Evolutionary conservation across 2,113 vertebrate species (phyloP).

Genomic region (Taxidea taxus): DNA sequence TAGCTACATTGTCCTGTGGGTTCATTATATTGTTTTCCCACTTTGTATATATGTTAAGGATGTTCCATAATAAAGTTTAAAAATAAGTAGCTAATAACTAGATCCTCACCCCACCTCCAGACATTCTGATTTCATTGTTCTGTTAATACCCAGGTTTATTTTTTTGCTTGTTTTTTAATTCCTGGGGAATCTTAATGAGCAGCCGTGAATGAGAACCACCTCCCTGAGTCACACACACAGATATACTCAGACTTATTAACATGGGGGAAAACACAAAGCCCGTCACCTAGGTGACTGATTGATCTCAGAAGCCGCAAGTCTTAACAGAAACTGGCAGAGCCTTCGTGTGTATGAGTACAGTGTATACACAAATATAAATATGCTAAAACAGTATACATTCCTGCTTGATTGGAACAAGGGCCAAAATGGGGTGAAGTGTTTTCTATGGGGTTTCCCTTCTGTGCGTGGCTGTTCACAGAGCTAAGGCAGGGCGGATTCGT

Average conservation of each 20-base stretch:
- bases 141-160: neutral
- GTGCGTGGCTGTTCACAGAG: neutral
- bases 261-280: neutral
- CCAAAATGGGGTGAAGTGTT: accelerated
- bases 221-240: neutral
- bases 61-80: neutral
- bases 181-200: neutral
- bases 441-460: conserved; percentile 13
- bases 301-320: neutral
- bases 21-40: neutral
- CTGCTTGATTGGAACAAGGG: neutral
- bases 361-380: neutral
- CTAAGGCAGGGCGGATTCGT: conserved; percentile 41
- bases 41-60: neutral
- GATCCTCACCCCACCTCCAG: neutral
- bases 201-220: neutral
- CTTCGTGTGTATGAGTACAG: neutral
- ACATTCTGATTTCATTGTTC: conserved; percentile 16
- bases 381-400: neutral
- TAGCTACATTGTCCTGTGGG: neutral
- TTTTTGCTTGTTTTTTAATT: neutral
- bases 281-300: neutral
- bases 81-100: neutral
- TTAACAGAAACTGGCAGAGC: neutral
- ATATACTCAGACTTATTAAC: neutral